Conservation (phyloP, 2,888 invertebrate species). For the Limnephilus lunatus region DNA sequence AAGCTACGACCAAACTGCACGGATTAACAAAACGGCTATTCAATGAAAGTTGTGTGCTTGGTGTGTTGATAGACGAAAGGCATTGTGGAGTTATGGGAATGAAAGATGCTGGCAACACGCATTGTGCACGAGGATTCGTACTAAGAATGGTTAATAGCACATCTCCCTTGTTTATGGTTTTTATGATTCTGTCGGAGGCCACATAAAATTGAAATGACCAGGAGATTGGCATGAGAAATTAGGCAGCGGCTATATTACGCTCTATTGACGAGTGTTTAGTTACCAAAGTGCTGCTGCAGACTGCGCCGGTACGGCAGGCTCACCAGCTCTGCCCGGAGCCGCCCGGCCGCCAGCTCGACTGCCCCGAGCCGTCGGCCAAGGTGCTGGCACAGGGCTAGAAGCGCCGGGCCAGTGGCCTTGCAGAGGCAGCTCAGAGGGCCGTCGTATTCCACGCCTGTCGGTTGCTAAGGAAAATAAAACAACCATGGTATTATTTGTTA, state of each 20-base stretch:
- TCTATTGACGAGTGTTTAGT: not conserved
- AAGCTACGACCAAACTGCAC: too few relatives aligned
- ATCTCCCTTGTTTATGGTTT: too few relatives aligned
- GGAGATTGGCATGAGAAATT: too few relatives aligned
- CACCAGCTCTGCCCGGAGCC: slow-evolving; percentile 56
- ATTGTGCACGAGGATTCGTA: too few relatives aligned
- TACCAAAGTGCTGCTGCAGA: slow-evolving; percentile 54
- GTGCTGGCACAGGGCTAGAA: slow-evolving; percentile 54
- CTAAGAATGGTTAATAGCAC: too few relatives aligned
- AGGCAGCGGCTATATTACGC: not conserved
- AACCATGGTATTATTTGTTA: not conserved
- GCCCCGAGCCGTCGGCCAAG: slow-evolving; percentile 49
- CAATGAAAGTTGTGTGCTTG: too few relatives aligned
- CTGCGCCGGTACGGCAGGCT: slow-evolving; percentile 52
- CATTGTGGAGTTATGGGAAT: too few relatives aligned
- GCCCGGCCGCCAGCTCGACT: slow-evolving; percentile 53
- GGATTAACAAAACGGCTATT: too few relatives aligned
- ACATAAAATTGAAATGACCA: too few relatives aligned
- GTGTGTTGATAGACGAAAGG: too few relatives aligned
- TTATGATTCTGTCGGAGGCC: too few relatives aligned
- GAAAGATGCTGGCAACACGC: too few relatives aligned
- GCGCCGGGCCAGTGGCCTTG: slow-evolving; percentile 44
- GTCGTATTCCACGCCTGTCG: slow-evolving; percentile 24
- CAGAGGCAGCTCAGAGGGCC: slow-evolving; percentile 29
- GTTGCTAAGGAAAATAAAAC: not conserved